phyloP scores from a whole-genome alignment of 2,797 vertebrate species.

The Vultur gryphus region DNA sequence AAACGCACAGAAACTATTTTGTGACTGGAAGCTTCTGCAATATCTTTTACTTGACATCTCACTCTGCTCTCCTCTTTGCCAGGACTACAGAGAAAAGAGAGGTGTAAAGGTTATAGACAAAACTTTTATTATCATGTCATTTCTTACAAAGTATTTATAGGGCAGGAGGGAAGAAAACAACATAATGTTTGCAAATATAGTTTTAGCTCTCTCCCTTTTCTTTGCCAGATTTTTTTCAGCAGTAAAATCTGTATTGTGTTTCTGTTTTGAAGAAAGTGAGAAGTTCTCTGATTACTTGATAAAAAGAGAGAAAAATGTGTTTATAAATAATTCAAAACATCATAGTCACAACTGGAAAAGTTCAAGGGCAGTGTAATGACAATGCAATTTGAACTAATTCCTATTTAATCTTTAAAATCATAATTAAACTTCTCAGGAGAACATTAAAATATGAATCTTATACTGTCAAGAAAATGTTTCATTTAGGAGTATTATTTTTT shows the following conservation, averaged over 20 bases:
- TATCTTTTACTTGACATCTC: background rate
- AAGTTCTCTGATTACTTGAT: background rate
- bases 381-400: background rate
- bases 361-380: background rate
- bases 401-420: background rate
- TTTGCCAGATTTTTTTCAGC: background rate
- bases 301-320: background rate
- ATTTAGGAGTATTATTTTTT: background rate
- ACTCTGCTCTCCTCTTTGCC: background rate
- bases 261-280: background rate
- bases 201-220: background rate
- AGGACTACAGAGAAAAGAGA: background rate
- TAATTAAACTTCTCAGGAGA: background rate
- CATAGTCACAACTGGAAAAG: background rate
- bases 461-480: background rate
- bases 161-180: background rate
- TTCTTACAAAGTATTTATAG: background rate
- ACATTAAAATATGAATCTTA: background rate
- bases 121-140: background rate
- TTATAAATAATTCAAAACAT: background rate
- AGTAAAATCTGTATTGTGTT: background rate
- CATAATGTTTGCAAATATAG: background rate
- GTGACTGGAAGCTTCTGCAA: background rate
- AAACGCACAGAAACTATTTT: background rate
- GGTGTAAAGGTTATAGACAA: background rate